These are phyloP conservation scores for Fringilla coelebs DNA, from an alignment of 2,797 vertebrate species.

Conservation along the genomic window DNA sequence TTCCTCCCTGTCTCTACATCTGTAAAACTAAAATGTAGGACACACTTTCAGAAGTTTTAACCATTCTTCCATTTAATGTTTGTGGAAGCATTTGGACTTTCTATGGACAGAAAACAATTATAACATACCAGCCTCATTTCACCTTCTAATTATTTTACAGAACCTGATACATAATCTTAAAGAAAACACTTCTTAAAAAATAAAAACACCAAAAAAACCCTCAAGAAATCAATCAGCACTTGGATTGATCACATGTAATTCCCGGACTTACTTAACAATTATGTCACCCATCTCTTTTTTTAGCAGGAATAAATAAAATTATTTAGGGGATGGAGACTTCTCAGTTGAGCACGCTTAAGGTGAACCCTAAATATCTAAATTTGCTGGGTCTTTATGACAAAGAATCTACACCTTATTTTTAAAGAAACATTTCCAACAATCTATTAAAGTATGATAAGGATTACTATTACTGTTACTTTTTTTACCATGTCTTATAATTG, in stretches of 20 bases:
- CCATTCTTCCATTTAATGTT: not conserved
- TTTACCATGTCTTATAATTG: not conserved
- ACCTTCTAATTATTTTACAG: not conserved
- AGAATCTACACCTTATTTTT: not conserved
- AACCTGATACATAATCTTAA: not conserved
- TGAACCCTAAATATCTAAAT: not conserved
- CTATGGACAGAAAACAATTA: not conserved
- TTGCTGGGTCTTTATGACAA: not conserved
- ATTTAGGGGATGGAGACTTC: not conserved
- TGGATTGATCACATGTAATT: not conserved
- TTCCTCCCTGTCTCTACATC: not conserved
- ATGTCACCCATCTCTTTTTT: not conserved
- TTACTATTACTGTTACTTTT: not conserved
- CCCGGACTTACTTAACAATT: not conserved
- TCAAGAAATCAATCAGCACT: not conserved
- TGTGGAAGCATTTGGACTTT: not conserved
- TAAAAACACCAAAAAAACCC: fast-evolving
- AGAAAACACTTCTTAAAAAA: not conserved
- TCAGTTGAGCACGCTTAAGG: fast-evolving
- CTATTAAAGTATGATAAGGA: not conserved
- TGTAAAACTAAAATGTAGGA: not conserved
- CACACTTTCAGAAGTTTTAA: not conserved
- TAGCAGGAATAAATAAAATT: not conserved
- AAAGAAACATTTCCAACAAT: not conserved
- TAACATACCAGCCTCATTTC: not conserved